These are phyloP conservation scores for Anorthoa munda DNA, from an alignment of 2,888 invertebrate species.

Conservation along the genomic window DNA sequence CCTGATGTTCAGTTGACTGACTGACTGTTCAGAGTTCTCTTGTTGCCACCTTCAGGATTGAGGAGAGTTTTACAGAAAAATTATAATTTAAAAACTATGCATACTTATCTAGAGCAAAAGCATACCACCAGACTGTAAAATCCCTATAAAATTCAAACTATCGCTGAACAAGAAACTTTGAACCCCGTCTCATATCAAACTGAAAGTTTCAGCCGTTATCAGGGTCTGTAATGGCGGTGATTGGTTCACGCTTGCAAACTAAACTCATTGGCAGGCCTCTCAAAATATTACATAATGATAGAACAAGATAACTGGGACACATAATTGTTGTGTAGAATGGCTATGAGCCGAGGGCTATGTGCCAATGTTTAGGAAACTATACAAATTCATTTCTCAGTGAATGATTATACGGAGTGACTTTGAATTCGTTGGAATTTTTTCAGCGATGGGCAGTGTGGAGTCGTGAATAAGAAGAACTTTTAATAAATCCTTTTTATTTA, in stretches of 20 bases:
- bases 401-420: background rate
- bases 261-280: slow-evolving; percentile 80
- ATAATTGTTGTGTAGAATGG: slow-evolving; percentile 86
- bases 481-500: too few relatives aligned
- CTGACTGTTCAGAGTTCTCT: too few relatives aligned
- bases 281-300: slow-evolving; percentile 76
- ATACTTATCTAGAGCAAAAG: background rate
- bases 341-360: slow-evolving; percentile 78
- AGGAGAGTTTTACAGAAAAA: background rate
- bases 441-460: too few relatives aligned
- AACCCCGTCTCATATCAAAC: slow-evolving; percentile 71
- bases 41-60: too few relatives aligned
- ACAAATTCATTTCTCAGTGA: slow-evolving; percentile 3
- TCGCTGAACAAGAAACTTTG: slow-evolving; percentile 59
- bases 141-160: slow-evolving; percentile 41
- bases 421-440: background rate
- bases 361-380: slow-evolving; percentile 52
- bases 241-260: slow-evolving; percentile 81
- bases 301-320: slow-evolving; percentile 84
- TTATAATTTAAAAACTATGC: background rate
- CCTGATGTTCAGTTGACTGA: too few relatives aligned
- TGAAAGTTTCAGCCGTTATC: slow-evolving; percentile 78
- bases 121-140: slow-evolving; percentile 31
- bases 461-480: too few relatives aligned
- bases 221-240: slow-evolving; percentile 79